Evolutionary conservation across 2,113 vertebrate species (phyloP).

Genomic region (Hemibagrus wyckioides): DNA sequence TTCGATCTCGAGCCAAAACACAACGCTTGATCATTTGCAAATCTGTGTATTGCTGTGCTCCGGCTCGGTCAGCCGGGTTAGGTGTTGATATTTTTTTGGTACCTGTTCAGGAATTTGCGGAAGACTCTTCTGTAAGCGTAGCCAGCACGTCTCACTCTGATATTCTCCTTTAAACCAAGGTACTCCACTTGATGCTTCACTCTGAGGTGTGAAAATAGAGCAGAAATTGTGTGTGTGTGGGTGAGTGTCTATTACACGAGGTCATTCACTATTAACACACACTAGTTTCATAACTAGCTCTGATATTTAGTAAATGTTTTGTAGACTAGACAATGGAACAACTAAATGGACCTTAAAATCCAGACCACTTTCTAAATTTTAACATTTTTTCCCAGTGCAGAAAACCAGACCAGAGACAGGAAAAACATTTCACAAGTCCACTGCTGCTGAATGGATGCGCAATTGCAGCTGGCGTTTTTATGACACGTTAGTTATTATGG

Average conservation of each 20-base stretch:
- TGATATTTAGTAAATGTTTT: neutral
- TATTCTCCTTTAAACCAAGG: constrained; percentile 95
- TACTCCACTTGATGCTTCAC: constrained; percentile 99
- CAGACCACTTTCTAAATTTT: neutral
- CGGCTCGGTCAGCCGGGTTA: neutral
- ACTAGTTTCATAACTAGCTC: neutral
- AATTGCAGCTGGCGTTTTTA: neutral
- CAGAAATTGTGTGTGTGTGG: neutral
- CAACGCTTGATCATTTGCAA: neutral
- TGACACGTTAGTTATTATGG: neutral
- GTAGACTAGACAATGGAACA: neutral
- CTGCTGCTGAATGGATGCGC: neutral
- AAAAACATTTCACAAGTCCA: neutral
- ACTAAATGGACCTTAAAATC: neutral
- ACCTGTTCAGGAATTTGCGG: constrained; percentile 97
- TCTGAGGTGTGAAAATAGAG: constrained; percentile 63
- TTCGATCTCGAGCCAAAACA: neutral
- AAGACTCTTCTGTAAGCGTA: constrained; percentile 94
- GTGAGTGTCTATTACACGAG: neutral
- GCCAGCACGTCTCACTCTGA: constrained; percentile 93
- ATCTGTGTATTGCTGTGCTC: neutral
- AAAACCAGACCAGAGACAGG: neutral
- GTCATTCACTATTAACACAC: neutral
- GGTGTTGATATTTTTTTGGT: constrained; percentile 14
- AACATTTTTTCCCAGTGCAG: constrained; percentile 14